Base-by-base conservation (phyloP, 2,888 invertebrate species). In the Xestia xanthographa region DNA sequence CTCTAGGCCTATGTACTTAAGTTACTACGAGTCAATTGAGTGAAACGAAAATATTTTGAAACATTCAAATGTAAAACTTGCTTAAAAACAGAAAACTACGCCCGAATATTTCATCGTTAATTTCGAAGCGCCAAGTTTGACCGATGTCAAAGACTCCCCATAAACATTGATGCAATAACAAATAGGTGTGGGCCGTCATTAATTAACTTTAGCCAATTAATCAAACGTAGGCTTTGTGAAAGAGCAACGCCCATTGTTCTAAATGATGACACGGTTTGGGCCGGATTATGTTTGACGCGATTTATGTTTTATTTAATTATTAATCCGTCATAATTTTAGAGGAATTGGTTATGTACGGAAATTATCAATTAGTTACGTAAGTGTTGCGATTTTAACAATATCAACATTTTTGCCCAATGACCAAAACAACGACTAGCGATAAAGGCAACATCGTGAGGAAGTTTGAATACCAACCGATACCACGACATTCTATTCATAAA, bases 161-260 rank as follows among this genome's bases (percentile, higher is more conserved):
- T 50, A 62, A 53, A 71, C 41, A 45, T 60, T 74, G 74, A 66
- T n/a, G 83, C 53, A 83, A 71, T 34, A 65, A 56, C n/a, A 48
- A 56, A 74, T 14, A 74, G 6, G 50, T 56, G 74, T 75, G 77
- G 63, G 74, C 2, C 20, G 12, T 74, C 72, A 82, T 74, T 84
- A 73, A 82, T 73, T 62, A 58, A 62, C 11, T 45, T 43, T 73
- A 26, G 38, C 14, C 50, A 68, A 85, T 85, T 66, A 85, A 82
- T 79, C 73, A 82, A 38, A 66, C n/a, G 29, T 45, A 45, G 60
- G 38, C 26, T 76, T 76, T 80, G n/a, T 70, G 73, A 62, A 66
- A 60, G 62, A 53, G 65, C 12, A 41, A 71, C 82, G 70, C 75
- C 71, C 58, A 69, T 84, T 72, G 71, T 83, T 68, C 14, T 12